phyloP scores from a whole-genome alignment of 2,888 invertebrate genomes.

The Encarsia formosa region DNA sequence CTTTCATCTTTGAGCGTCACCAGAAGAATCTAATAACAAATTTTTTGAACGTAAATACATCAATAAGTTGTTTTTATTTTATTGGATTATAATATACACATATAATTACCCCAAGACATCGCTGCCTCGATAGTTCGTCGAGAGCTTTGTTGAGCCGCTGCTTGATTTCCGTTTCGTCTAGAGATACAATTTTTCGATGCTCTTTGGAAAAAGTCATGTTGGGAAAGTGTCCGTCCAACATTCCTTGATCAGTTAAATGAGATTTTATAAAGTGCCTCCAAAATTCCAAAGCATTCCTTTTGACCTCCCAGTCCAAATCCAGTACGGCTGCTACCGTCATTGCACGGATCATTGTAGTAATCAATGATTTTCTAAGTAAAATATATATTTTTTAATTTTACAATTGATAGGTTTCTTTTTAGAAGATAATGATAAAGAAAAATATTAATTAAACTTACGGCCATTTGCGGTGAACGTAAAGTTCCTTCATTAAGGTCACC shows the following conservation, averaged over 20 bases:
- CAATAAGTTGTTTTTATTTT: neutral
- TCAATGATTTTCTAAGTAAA: conserved; percentile 46
- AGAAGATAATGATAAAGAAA: neutral
- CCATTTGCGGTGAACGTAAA: conserved; percentile 65
- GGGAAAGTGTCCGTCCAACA: conserved; percentile 77
- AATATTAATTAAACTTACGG: conserved; percentile 42
- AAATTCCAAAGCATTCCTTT: conserved; percentile 66
- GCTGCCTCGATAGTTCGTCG: conserved; percentile 63
- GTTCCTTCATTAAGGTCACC: conserved; percentile 61
- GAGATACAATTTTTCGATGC: conserved; percentile 69
- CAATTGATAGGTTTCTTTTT: neutral
- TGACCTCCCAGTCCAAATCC: conserved; percentile 82
- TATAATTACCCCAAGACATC: conserved; percentile 61
- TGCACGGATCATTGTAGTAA: conserved; percentile 59
- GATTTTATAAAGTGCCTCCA: conserved; percentile 68
- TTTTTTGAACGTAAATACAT: neutral
- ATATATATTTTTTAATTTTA: conserved; percentile 5
- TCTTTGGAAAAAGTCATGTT: conserved; percentile 76
- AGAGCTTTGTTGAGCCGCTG: conserved; percentile 63
- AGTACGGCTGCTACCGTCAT: conserved; percentile 64
- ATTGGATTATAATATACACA: neutral
- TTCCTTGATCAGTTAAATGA: conserved; percentile 70
- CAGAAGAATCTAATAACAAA: conserved; percentile 50
- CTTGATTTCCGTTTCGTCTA: conserved; percentile 66
- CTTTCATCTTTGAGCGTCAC: conserved; percentile 65